These are phyloP conservation scores for Chromoteleia sp. DNA, from an alignment of 2,888 invertebrate genomes.

Conservation along the genomic window DNA sequence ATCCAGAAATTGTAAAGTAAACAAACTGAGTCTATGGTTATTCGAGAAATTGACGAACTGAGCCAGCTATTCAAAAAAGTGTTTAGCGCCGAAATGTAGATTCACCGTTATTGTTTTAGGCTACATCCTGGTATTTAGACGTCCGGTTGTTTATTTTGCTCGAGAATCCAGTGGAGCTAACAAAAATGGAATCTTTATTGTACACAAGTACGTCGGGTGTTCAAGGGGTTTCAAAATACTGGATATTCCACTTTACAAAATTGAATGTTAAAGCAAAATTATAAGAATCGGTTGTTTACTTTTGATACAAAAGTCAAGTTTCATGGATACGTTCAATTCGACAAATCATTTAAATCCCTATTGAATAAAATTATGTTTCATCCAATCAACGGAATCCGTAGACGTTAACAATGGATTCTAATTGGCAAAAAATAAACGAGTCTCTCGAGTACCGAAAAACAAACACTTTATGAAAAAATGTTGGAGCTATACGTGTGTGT, in stretches of 20 bases:
- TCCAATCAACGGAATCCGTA: conserved; percentile 14
- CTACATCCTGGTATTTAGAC: conserved; percentile 24
- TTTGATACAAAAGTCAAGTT: conserved; percentile 1
- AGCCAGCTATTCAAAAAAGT: conserved; percentile 27
- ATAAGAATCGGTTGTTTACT: conserved; percentile 8
- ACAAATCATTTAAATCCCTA: not conserved
- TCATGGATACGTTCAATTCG: not conserved
- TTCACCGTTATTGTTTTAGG: conserved; percentile 60
- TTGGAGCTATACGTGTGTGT: conserved; percentile 16
- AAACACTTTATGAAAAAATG: conserved; percentile 48
- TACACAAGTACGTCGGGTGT: conserved; percentile 20
- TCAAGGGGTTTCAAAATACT: conserved; percentile 44
- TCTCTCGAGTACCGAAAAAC: conserved; percentile 33
- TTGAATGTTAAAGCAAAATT: conserved; percentile 4
- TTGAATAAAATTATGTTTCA: conserved; percentile 14
- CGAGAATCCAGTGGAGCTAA: conserved; percentile 18
- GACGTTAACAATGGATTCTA: conserved; percentile 14
- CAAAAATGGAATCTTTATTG: conserved; percentile 50
- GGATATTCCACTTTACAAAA: conserved; percentile 36
- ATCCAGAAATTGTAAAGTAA: conserved; percentile 3
- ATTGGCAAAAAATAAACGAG: conserved; percentile 39
- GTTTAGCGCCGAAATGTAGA: conserved; percentile 39
- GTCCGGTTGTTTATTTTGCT: conserved; percentile 35
- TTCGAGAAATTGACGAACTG: conserved; percentile 8
- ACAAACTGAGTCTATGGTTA: conserved; percentile 1